Percentiles rank a stretch among this genome's conserved stretches.
These are phyloP conservation scores for Caenorhabditis tropicalis DNA, from an alignment of 1,140 invertebrate genomes.

Conservation along the genomic window DNA sequence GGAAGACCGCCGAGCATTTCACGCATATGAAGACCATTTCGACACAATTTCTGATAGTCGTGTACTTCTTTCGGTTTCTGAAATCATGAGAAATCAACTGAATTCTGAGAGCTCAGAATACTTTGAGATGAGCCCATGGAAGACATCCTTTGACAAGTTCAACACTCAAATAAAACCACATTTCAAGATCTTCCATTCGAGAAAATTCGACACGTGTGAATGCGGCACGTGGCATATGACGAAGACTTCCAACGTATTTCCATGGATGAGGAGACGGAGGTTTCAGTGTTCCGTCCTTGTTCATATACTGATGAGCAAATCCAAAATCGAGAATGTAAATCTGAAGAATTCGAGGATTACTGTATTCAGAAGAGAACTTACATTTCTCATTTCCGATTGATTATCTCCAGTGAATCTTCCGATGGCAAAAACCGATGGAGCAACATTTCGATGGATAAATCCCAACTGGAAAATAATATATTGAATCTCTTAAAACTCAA, in stretches of 20 bases:
- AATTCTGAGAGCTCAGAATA: too few relatives aligned
- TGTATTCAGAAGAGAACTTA: neutral
- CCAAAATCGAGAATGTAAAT: slow-evolving; percentile 58
- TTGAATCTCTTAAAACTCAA: neutral
- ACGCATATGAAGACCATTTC: slow-evolving; percentile 38
- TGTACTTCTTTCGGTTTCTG: slow-evolving; percentile 54
- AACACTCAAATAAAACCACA: slow-evolving; percentile 56
- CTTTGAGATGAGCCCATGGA: slow-evolving; percentile 48
- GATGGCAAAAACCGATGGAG: slow-evolving; percentile 55
- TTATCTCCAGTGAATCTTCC: slow-evolving; percentile 36
- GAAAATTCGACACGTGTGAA: slow-evolving; percentile 26
- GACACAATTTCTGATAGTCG: slow-evolving; percentile 39
- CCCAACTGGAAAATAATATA: slow-evolving; percentile 35
- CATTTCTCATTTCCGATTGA: slow-evolving; percentile 24
- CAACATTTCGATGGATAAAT: slow-evolving; percentile 55
- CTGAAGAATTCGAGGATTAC: neutral
- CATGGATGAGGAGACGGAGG: slow-evolving; percentile 45
- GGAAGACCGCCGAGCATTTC: slow-evolving; percentile 51
- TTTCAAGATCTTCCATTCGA: slow-evolving; percentile 54
- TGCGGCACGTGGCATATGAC: slow-evolving; percentile 50
- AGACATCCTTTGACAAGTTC: slow-evolving; percentile 53
- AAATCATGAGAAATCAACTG: neutral
- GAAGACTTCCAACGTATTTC: slow-evolving; percentile 44
- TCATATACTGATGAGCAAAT: slow-evolving; percentile 45
- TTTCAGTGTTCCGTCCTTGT: slow-evolving; percentile 48